Evolutionary conservation across 2,888 invertebrate species (phyloP), one percentile per base, ranked within the genome.

Genomic region (Fragum fragum): DNA sequence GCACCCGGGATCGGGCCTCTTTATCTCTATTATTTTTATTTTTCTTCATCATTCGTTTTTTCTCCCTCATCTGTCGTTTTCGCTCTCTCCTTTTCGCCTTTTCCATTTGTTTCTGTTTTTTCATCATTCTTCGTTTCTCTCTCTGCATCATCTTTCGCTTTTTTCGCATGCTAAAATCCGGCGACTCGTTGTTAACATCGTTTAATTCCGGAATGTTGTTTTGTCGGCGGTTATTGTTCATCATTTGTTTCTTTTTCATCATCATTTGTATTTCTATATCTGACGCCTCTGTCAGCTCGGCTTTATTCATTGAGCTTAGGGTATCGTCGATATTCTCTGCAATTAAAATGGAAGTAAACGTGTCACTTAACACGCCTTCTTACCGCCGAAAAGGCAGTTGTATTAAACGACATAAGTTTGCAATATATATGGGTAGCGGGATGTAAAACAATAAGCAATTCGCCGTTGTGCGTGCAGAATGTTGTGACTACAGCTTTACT

Each of bases 41-140:
- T 14, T 53, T 81, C 29, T 57, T 73, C 68, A 80, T 74, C 28
- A 74, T 53, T 42, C 73, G 63, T 39, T 76, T 75, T 74, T 87
- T 88, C 42, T 85, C 78, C 66, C 81, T 81, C 70, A 83, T 80
- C 52, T 78, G 70, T 23, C 77, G 82, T 70, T 81, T 80, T 61
- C 82, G 82, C 57, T 89, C 82, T 69, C 85, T 85, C 76, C 74
- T 84, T 55, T 88, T 86, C 73, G 81, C 86, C 73, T 82, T 86
- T 77, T 84, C 85, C 76, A 84, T 68, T 11, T 57, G 39, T 52
- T 70, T 74, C 53, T 63, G 68, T 26, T 81, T 81, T 26, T 77
- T 81, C 82, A 76, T 80, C 70, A 73, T 69, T 53, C 42, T 66
- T 42, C 66, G n/a, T 26, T 66, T 66, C 42, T 66, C 42, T 66